Percentiles rank a stretch among this genome's conserved stretches.
phyloP scores from a whole-genome alignment of 2,113 vertebrate species.

The Platycercus adscitus region DNA sequence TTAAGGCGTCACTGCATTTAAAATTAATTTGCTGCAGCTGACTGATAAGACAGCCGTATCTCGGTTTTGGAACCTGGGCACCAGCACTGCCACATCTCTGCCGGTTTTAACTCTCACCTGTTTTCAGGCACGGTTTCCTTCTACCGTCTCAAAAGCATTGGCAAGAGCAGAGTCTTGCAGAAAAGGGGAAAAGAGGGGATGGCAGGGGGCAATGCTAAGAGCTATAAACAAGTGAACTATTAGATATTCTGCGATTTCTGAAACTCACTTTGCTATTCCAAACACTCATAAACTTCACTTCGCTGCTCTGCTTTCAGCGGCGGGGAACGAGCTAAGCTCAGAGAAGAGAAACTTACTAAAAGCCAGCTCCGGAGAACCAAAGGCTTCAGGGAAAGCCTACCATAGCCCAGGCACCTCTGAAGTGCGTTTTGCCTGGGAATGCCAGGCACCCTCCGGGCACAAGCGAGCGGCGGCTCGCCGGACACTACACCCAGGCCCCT shows the following conservation, averaged over 20 bases:
- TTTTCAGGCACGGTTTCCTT: not conserved
- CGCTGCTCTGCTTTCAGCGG: not conserved
- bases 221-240: fast-evolving
- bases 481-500: fast-evolving
- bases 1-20: fast-evolving
- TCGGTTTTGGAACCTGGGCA: fast-evolving
- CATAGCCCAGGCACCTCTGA: fast-evolving
- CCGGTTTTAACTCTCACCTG: fast-evolving
- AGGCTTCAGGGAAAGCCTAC: fast-evolving
- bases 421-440: not conserved
- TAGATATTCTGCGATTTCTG: fast-evolving
- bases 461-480: fast-evolving
- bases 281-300: not conserved
- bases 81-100: fast-evolving
- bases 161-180: fast-evolving
- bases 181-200: fast-evolving
- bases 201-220: fast-evolving
- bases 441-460: too few species aligned
- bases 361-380: not conserved
- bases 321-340: fast-evolving
- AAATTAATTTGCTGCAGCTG: not conserved
- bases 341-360: fast-evolving
- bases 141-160: fast-evolving
- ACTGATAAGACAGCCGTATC: not conserved
- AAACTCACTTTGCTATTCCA: fast-evolving